Conservation (phyloP, 1,140 invertebrate species). For the Cydia strobilella region DNA sequence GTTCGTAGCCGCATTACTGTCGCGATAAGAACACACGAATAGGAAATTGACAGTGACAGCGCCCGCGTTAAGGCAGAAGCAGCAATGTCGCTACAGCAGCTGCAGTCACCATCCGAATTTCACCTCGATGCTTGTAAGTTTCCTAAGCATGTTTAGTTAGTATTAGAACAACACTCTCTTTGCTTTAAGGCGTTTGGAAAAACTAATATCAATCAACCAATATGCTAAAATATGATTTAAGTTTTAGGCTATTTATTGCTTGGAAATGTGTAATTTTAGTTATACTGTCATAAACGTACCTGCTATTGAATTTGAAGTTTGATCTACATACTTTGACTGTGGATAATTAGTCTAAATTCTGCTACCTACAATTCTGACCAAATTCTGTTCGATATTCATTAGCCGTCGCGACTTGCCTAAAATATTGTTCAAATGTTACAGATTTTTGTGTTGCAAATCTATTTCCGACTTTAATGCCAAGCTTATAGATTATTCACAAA, state of each 20-base stretch:
- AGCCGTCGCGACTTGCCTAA: not conserved
- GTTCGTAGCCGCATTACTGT: too few species aligned
- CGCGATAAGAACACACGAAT: too few species aligned
- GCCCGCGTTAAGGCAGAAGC: too few species aligned
- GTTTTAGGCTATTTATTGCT: not conserved
- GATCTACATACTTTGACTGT: not conserved
- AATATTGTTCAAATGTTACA: not conserved
- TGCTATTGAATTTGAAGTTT: conserved; percentile 10
- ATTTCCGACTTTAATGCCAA: conserved; percentile 17
- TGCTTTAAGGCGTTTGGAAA: too few species aligned
- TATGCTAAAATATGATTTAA: not conserved
- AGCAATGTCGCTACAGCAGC: too few species aligned
- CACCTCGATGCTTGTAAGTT: too few species aligned
- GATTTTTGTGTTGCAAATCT: not conserved
- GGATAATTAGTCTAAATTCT: not conserved
- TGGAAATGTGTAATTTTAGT: conserved; percentile 1
- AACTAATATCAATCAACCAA: too few species aligned
- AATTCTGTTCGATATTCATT: not conserved
- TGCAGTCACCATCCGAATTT: too few species aligned
- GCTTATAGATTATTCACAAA: conserved; percentile 31
- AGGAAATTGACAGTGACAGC: too few species aligned
- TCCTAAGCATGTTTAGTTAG: too few species aligned
- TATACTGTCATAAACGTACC: not conserved
- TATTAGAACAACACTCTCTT: too few species aligned
- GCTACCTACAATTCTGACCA: too few species aligned